phyloP scores from a whole-genome alignment of 2,888 invertebrate genomes.

The Oscheius myriophilus region DNA sequence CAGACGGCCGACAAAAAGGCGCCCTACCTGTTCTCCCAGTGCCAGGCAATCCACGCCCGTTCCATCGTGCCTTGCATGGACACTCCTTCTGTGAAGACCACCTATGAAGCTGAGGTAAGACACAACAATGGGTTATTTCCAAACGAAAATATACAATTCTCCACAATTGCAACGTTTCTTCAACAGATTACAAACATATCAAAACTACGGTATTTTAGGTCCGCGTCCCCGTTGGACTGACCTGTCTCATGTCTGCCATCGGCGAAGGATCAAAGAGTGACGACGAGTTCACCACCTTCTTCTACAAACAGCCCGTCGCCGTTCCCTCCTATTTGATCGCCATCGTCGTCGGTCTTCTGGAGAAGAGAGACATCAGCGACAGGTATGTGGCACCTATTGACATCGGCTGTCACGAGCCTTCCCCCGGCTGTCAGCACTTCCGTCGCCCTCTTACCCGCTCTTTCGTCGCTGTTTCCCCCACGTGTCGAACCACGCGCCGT shows the following conservation, averaged over 20 bases:
- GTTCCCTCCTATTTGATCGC: constrained; percentile 90
- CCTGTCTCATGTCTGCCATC: constrained; percentile 88
- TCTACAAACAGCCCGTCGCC: constrained; percentile 77
- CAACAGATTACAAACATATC: neutral
- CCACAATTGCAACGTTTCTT: neutral
- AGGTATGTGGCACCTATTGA: constrained; percentile 71
- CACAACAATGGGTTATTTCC: neutral
- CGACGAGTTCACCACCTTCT: constrained; percentile 55
- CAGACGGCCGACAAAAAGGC: constrained; percentile 85
- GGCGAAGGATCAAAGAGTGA: constrained; percentile 55
- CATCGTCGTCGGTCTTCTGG: constrained; percentile 85
- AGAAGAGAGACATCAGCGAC: constrained; percentile 71
- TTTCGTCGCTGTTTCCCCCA: neutral
- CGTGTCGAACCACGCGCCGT: neutral
- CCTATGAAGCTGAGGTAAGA: constrained; percentile 80
- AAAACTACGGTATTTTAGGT: constrained; percentile 74
- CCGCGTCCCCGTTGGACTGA: constrained; percentile 80
- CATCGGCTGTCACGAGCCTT: neutral
- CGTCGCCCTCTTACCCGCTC: neutral
- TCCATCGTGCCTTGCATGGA: constrained; percentile 90
- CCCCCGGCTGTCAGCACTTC: neutral
- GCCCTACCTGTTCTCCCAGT: constrained; percentile 62
- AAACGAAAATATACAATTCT: no score
- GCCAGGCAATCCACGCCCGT: constrained; percentile 65
- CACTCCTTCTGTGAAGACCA: constrained; percentile 89